These are phyloP conservation scores for Eriosoma lanigerum DNA, from an alignment of 1,140 invertebrate genomes.

Conservation along the genomic window DNA sequence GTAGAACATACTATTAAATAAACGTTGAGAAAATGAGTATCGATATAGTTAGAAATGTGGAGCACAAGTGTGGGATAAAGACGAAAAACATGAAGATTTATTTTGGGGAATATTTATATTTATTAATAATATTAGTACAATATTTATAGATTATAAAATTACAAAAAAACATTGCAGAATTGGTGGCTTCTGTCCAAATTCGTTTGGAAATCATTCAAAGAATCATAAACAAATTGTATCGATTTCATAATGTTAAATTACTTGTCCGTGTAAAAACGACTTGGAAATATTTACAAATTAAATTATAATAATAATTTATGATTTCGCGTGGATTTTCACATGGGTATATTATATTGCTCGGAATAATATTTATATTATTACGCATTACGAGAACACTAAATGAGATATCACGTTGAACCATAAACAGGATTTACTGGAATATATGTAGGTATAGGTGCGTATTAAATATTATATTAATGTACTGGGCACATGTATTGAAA, in stretches of 20 bases:
- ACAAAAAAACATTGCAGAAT: too few relatives aligned
- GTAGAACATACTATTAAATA: too few relatives aligned
- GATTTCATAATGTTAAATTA: too few relatives aligned
- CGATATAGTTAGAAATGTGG: too few relatives aligned
- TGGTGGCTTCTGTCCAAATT: background rate
- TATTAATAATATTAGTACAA: too few relatives aligned
- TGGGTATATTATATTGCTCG: background rate
- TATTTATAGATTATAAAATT: too few relatives aligned
- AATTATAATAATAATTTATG: conserved; percentile 8
- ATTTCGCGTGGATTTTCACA: background rate
- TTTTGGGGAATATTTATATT: too few relatives aligned
- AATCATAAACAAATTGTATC: too few relatives aligned
- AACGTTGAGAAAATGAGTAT: too few relatives aligned
- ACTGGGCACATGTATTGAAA: background rate
- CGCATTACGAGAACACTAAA: conserved; percentile 15
- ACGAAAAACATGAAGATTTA: too few relatives aligned
- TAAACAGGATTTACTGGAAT: conserved; percentile 44
- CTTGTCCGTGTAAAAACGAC: background rate
- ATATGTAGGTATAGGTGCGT: background rate
- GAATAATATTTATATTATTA: conserved; percentile 26
- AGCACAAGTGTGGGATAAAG: too few relatives aligned
- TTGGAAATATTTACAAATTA: background rate
- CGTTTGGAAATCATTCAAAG: background rate
- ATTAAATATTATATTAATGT: background rate
- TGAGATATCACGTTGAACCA: conserved; percentile 31